Percentiles rank a stretch among this genome's conserved stretches.
These are phyloP conservation scores for Scaptomyza pallida DNA, from an alignment of 1,140 invertebrate species.

Conservation along the genomic window DNA sequence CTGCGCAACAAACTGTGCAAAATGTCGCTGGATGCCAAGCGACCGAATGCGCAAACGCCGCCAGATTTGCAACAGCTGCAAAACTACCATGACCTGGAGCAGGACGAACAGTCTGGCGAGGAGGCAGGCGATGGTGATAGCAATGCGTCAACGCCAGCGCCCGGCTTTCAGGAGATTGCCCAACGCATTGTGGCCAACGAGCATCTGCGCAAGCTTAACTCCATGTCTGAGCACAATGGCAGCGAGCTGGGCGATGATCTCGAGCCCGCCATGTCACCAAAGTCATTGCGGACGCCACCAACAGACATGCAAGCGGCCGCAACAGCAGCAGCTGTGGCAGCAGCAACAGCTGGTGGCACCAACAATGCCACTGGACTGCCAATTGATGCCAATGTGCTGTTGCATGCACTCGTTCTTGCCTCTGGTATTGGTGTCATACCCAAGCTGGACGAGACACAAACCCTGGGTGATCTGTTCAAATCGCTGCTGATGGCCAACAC, in stretches of 20 bases:
- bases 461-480: constrained; percentile 87
- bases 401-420: constrained; percentile 76
- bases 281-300: constrained; percentile 25
- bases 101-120: constrained; percentile 84
- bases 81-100: constrained; percentile 82
- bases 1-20: constrained; percentile 97
- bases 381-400: constrained; percentile 82
- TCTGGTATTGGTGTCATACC: constrained; percentile 56
- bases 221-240: constrained; percentile 69
- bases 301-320: constrained; percentile 76
- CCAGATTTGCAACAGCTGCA: constrained; percentile 82
- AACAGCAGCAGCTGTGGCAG: constrained; percentile 36
- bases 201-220: constrained; percentile 55
- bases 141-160: constrained; percentile 70
- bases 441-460: constrained; percentile 72
- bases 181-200: constrained; percentile 41
- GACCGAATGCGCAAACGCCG: constrained; percentile 84
- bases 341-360: constrained; percentile 38
- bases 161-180: constrained; percentile 47
- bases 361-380: constrained; percentile 22
- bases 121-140: constrained; percentile 64
- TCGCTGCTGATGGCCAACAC: constrained; percentile 84
- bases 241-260: constrained; percentile 69
- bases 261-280: constrained; percentile 55
- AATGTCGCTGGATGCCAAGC: constrained; percentile 89